Conservation (phyloP, 2,113 vertebrate species). For the Nycticebus coucang region DNA sequence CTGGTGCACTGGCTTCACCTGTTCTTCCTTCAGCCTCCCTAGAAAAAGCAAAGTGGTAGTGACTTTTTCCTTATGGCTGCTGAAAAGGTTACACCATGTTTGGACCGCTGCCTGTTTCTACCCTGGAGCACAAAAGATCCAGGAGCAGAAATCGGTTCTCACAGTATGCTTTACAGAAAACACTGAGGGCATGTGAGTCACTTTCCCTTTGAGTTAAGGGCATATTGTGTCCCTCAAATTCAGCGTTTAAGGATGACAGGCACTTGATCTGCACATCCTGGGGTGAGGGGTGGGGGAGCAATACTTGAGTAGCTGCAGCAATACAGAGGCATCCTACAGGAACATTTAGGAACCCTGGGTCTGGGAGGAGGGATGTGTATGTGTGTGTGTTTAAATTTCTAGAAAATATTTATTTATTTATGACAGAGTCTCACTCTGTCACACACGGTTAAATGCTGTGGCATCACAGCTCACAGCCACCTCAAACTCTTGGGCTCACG, state of each 20-base stretch:
- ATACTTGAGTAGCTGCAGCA: background rate
- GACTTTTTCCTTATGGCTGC: slow-evolving; percentile 72
- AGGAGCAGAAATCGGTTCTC: slow-evolving; percentile 55
- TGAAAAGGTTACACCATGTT: slow-evolving; percentile 66
- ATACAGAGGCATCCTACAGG: background rate
- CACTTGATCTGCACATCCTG: background rate
- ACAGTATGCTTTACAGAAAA: slow-evolving; percentile 64
- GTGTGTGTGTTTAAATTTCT: background rate
- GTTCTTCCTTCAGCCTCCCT: slow-evolving; percentile 6
- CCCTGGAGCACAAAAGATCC: slow-evolving; percentile 61
- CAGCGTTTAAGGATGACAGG: background rate
- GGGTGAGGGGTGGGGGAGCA: background rate
- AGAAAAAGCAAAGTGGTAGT: slow-evolving; percentile 64
- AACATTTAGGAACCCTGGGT: background rate
- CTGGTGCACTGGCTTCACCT: background rate
- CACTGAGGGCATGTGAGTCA: background rate
- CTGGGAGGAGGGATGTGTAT: background rate
- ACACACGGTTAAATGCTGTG: no score
- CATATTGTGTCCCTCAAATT: background rate
- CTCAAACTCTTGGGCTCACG: no score
- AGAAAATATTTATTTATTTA: background rate
- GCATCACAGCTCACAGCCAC: no score
- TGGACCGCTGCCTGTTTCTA: slow-evolving; percentile 62
- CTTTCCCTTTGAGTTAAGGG: slow-evolving; percentile 43
- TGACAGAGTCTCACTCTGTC: no score